A percentile compares a stretch with the other conserved stretches of the same genome.
Evolutionary conservation across 2,113 vertebrate genomes (phyloP).

Genomic region (Sylvietta virens): DNA sequence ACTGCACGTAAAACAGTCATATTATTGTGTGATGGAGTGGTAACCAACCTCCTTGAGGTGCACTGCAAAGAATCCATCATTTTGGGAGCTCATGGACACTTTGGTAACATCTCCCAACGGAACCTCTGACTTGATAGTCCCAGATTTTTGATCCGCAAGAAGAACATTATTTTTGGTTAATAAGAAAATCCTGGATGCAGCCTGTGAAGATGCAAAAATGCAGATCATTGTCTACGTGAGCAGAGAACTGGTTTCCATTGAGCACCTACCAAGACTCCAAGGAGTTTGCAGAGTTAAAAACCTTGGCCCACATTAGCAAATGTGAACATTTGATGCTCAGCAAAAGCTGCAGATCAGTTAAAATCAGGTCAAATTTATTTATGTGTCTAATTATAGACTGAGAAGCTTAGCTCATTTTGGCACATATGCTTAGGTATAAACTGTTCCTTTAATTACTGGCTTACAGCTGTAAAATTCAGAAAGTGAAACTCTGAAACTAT

Average conservation of each 20-base stretch:
- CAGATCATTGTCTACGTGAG: neutral
- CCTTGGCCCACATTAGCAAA: neutral
- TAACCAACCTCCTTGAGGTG: constrained; percentile 88
- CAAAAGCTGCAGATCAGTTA: neutral
- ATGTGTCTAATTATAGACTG: neutral
- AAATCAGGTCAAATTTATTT: constrained; percentile 20
- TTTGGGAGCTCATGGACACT: constrained; percentile 93
- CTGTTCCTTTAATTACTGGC: neutral
- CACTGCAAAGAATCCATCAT: constrained; percentile 92
- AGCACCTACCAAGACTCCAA: neutral
- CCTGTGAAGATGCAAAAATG: constrained; percentile 34
- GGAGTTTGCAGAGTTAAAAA: neutral
- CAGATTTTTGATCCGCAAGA: constrained; percentile 94
- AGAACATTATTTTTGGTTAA: constrained; percentile 92
- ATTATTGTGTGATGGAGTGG: neutral
- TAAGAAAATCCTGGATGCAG: constrained; percentile 89
- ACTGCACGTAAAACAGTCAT: neutral
- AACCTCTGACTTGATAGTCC: constrained; percentile 91
- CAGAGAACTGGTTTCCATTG: neutral
- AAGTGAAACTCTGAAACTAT: neutral
- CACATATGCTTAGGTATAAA: neutral
- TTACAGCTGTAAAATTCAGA: neutral
- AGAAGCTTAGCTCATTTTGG: constrained; percentile 19
- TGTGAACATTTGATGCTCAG: neutral
- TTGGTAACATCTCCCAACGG: constrained; percentile 89